Conservation (phyloP, 2,797 vertebrate genomes). For the Sebastes iracundus region DNA sequence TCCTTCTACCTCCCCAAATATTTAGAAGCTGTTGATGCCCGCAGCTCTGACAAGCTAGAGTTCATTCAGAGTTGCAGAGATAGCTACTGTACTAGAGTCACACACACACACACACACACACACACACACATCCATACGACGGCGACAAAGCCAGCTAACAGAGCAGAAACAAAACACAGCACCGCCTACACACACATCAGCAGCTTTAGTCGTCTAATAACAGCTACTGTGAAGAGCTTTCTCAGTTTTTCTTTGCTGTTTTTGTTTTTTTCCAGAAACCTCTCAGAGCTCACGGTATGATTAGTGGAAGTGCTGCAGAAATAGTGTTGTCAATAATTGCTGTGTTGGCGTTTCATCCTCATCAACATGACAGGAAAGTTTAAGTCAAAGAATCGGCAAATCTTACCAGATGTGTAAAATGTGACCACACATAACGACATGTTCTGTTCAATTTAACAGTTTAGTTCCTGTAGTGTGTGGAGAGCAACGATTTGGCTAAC, state of each 20-base stretch:
- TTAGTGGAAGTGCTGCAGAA: conserved; percentile 3
- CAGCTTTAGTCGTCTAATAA: not conserved
- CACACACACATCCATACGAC: not conserved
- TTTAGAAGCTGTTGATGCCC: conserved; percentile 61
- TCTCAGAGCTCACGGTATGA: not conserved
- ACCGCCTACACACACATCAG: not conserved
- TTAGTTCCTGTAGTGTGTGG: no score
- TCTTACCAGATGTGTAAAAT: not conserved
- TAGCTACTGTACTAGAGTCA: conserved; percentile 11
- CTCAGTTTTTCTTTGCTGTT: not conserved
- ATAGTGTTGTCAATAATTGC: not conserved
- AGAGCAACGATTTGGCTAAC: no score
- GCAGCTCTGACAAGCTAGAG: conserved; percentile 58
- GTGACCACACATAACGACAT: not conserved
- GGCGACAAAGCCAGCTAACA: conserved; percentile 16
- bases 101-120: not conserved
- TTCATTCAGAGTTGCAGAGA: conserved; percentile 61
- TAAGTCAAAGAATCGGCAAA: no score
- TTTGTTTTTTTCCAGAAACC: not conserved
- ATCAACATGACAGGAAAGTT: not conserved
- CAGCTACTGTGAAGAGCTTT: not conserved
- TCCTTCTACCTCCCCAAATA: conserved; percentile 48
- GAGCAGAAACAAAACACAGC: conserved; percentile 3
- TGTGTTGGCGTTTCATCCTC: not conserved
- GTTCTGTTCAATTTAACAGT: no score